Evolutionary conservation across 2,113 vertebrate species (phyloP), one percentile per base, ranked within the genome.

Genomic region (Cololabis saira): DNA sequence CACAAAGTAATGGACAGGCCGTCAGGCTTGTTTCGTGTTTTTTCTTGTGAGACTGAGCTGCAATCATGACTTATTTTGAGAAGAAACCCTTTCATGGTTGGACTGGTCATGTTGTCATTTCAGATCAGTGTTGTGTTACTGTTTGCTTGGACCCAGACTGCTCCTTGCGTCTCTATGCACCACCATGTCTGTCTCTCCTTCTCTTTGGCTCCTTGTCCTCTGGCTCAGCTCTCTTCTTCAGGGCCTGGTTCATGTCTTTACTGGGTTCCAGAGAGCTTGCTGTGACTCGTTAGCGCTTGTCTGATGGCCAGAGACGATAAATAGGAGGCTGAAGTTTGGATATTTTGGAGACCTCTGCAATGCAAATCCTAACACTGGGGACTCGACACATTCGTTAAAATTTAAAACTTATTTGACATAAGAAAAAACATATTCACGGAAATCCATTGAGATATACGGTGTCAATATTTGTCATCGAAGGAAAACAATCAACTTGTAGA

Each of bases 101-200:
- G 19, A 49, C 65, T 63, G 74, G 73, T 80, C 81, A 73, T 76
- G 58, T 71, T 74, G 50, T 78, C 71, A 60, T 67, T 61, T 64
- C 68, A 67, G 68, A 61, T 63, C 37, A 64, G 27, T 71, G 56
- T 64, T 74, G 61, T 71, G 67, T 74, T 75, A 64, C 77, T 79
- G 69, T 82, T 74, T 74, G 60, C 55, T 24, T 19, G 37, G 16
- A 27, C 33, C 21, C 44, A 63, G 21, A 3, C 45, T 52, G 40
- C 47, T 48, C 4, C 24, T 15, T 72, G 58, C 59, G 54, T n/a
- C 24, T 19, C 42, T 44, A 6, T 42, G 47, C 58, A 55, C 15
- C 33, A 37, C 33, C 33, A 37, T 37, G 5, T 57, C 0, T 18
- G 17, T 66, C 4, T 17, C 47, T 64, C 2, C 54, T 11, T 37